Percentiles rank a stretch among this genome's conserved stretches.
These are phyloP conservation scores for Glaucidium brasilianum DNA, from an alignment of 2,113 vertebrate species.

Conservation along the genomic window DNA sequence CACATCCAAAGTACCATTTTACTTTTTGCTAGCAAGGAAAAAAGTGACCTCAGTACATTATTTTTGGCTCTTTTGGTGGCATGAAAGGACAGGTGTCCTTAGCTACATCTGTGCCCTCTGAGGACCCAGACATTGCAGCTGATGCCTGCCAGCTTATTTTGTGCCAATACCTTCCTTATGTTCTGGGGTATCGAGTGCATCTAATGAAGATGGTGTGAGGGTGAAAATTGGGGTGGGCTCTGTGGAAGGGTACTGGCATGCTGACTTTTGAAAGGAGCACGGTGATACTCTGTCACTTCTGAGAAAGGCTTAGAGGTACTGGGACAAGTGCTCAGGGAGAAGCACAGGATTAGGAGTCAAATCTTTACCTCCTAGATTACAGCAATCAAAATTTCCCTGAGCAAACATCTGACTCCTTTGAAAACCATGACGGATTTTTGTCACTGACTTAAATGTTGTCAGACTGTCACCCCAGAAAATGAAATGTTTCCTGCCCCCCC, in stretches of 20 bases:
- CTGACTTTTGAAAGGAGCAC: accelerated
- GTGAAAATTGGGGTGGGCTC: neutral
- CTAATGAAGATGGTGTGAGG: neutral
- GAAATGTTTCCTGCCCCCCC: neutral
- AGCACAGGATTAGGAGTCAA: neutral
- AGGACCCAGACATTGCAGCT: neutral
- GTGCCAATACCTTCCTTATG: neutral
- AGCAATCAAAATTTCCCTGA: neutral
- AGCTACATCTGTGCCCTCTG: neutral
- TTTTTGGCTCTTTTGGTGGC: conserved; percentile 25
- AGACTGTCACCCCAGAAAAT: neutral
- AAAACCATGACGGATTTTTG: neutral
- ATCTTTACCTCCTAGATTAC: neutral
- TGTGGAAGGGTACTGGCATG: neutral
- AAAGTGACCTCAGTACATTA: neutral
- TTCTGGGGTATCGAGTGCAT: neutral
- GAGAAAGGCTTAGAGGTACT: neutral
- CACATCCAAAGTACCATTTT: neutral
- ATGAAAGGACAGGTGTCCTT: conserved; percentile 23
- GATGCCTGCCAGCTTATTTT: neutral
- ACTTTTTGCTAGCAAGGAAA: neutral
- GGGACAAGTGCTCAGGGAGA: neutral
- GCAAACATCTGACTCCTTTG: accelerated
- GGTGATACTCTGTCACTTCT: neutral
- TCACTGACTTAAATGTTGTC: neutral